phyloP scores from a whole-genome alignment of 2,888 invertebrate species.

The Coenonympha arcania region DNA sequence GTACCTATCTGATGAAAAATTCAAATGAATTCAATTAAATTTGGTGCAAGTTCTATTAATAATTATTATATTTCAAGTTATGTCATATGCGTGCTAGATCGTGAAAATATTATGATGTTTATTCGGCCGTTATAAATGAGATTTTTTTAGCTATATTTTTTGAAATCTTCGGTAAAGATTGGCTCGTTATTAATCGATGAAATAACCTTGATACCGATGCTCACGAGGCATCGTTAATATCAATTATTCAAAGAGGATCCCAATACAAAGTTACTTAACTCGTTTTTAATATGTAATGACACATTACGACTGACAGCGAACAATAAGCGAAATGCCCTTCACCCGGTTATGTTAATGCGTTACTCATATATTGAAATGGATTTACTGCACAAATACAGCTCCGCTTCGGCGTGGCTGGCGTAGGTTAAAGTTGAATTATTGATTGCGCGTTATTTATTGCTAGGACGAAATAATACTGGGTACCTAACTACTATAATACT shows the following conservation, averaged over 20 bases:
- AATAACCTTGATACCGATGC: not conserved
- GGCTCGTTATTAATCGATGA: not conserved
- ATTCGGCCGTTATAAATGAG: too few species aligned
- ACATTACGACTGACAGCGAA: slow-evolving; percentile 20
- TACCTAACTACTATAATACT: too few species aligned
- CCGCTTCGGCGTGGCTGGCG: slow-evolving; percentile 8
- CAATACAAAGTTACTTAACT: slow-evolving; percentile 13
- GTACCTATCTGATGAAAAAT: too few species aligned
- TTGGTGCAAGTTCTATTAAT: too few species aligned
- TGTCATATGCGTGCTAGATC: too few species aligned
- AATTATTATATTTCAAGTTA: too few species aligned
- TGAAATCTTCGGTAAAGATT: not conserved
- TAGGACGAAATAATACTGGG: not conserved
- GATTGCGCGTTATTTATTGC: slow-evolving; percentile 14
- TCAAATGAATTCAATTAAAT: too few species aligned
- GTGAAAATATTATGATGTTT: too few species aligned
- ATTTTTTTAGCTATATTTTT: too few species aligned
- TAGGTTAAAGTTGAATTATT: slow-evolving; percentile 26
- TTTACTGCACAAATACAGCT: slow-evolving; percentile 20
- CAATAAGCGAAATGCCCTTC: slow-evolving; percentile 34
- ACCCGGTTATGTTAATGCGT: slow-evolving; percentile 35
- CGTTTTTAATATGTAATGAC: slow-evolving; percentile 17
- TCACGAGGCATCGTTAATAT: slow-evolving; percentile 7
- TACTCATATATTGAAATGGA: slow-evolving; percentile 32
- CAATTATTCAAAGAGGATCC: slow-evolving; percentile 15